Base-by-base conservation (phyloP, 2,113 vertebrate genomes). In the Rhinolophus sinicus region DNA sequence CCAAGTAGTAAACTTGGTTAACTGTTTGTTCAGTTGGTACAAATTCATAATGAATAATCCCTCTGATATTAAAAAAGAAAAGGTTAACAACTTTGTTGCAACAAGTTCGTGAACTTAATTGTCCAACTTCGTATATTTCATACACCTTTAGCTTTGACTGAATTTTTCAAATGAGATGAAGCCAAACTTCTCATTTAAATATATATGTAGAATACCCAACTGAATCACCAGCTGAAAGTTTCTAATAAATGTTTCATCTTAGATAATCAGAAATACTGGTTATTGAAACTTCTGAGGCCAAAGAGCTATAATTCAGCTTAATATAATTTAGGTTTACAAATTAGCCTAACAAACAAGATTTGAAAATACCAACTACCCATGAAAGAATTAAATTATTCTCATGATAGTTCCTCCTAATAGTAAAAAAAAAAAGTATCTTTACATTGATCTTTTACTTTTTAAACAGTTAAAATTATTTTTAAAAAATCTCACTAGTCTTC, bases 401-500 rank as follows among this genome's bases (percentile, higher is more conserved):
- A 92, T 93, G 65, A 72, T 93, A 97, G 86, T 97, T 97, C 95
- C 97, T 97, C 94, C 96, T 96, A 98, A 73, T 76, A 96, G 67
- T 56, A 44, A 44, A 44, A 44, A 44, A 97, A 77, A 89, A 70
- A 40, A 94, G 97, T 47, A 92, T 40, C 75, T 95, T 94, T 96
- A 96, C 30, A 96, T 80, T 96, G 47, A 26, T 33, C 44, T 96
- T 95, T 93, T 22, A 56, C 56, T 96, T 97, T 93, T 96, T 76
- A 97, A 96, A 77, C 18, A 94, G 62, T 88, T 91, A 96, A 96
- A 69, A 95, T 90, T 97, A 92, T 44, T 44, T 44, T 95, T 97
- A 97, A 95, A 98, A 98, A 98, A 77, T 30, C 35, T 96, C 93
- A 97, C 89, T 96, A 97, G 86, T 70, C 77, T 98, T 98, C 93